Base-by-base conservation (phyloP, 2,888 invertebrate species). In the Zele albiditarsus region DNA sequence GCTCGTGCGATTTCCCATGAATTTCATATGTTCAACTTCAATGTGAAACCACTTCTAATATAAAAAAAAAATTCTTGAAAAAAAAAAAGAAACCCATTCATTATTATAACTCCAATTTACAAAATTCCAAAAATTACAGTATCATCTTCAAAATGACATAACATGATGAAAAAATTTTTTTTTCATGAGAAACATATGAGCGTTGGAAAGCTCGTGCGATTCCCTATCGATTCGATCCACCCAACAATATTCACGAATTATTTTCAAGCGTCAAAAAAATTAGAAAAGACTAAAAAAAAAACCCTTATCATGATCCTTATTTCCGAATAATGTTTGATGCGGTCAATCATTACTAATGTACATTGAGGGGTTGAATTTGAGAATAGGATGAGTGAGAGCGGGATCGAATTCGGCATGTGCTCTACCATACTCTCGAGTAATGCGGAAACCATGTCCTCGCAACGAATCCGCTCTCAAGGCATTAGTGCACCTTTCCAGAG, bases 381-480 rank as follows among this genome's bases (percentile, higher is more conserved):
- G 27, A 46, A 20, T 38, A 20, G 16, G 38, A 12, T 38, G 38
- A 38, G 38, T 38, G 12, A 42, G 70, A 58, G 58, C 25, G 16
- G 16, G 70, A 38, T 46, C 6, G 70, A 58, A 58, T 70, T 20
- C 58, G 58, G 38, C 58, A 60, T 38, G 38, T 42, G 25, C 46
- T 33, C 73, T 72, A 70, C 77, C 76, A 77, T 77, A 76, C 62
- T 28, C 78, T 78, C 71, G 77, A 78, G 78, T 85, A 85, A 85
- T 85, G 84, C 82, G 78, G 79, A 81, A 85, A 83, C 81, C 84
- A 80, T 85, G 85, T 84, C 82, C 75, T 79, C 80, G 79, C 80
- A 79, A 79, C 82, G 79, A 82, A 82, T 82, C 81, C 79, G 78
- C 78, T 78, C 79, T 78, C 77, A 66, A 77, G 76, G 77, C 74